phyloP scores from a whole-genome alignment of 2,888 invertebrate genomes.

The Shargacucullia verbasci region DNA sequence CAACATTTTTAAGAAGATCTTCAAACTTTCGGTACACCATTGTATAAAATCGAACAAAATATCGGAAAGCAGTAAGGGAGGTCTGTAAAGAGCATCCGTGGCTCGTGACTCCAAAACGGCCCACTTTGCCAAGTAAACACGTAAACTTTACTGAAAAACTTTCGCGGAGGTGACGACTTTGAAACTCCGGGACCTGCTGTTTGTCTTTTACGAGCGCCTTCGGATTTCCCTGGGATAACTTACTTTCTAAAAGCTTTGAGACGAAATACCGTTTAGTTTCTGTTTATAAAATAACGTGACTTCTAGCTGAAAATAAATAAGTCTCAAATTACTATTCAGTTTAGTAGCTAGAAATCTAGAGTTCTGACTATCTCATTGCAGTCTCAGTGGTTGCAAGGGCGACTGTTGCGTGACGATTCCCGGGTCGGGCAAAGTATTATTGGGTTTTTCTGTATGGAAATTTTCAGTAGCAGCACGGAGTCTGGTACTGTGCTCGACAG shows the following conservation, averaged over 20 bases:
- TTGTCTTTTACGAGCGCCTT: conserved; percentile 56
- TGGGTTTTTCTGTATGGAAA: too few species aligned
- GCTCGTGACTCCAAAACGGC: conserved; percentile 60
- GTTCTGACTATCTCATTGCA: too few species aligned
- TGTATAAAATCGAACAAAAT: conserved; percentile 27
- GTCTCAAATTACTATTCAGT: too few species aligned
- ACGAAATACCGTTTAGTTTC: conserved; percentile 1
- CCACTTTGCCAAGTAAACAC: conserved; percentile 61
- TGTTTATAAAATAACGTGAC: conserved; percentile 6
- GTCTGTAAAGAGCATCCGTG: conserved; percentile 63
- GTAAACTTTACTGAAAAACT: conserved; percentile 66
- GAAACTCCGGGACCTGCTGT: conserved; percentile 51
- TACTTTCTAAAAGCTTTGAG: conserved; percentile 19
- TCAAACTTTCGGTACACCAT: conserved; percentile 21
- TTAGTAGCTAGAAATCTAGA: too few species aligned
- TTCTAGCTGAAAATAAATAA: neutral
- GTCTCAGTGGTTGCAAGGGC: too few species aligned
- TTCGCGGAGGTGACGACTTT: conserved; percentile 67
- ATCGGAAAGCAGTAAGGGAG: conserved; percentile 31
- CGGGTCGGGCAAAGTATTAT: too few species aligned
- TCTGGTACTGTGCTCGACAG: too few species aligned
- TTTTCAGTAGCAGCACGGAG: too few species aligned
- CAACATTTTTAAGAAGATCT: conserved; percentile 9
- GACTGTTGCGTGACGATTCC: too few species aligned
- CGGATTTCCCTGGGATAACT: conserved; percentile 15